Conservation (phyloP, 2,113 vertebrate species). For the Tenebrosternarchus preto region DNA sequence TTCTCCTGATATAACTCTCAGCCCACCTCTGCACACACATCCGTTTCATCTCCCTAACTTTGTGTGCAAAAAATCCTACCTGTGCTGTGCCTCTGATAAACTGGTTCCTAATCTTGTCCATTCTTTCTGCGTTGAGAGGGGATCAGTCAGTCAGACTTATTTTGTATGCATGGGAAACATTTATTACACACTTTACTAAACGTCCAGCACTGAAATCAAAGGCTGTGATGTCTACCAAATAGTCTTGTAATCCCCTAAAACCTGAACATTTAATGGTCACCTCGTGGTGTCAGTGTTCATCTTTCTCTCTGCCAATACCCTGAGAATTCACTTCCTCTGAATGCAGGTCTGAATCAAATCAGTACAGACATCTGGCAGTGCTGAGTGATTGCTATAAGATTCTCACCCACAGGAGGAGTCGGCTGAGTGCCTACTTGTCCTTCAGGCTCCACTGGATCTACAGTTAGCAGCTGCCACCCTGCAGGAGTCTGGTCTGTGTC, state of each 20-base stretch:
- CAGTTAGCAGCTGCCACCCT: neutral
- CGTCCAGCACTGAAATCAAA: no score
- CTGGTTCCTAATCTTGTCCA: no score
- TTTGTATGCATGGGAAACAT: slow-evolving; percentile 54
- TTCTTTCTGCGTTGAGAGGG: slow-evolving; percentile 22
- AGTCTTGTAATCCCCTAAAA: no score
- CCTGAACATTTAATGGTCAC: neutral
- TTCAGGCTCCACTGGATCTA: no score
- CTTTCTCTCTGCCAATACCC: neutral
- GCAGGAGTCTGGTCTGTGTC: neutral
- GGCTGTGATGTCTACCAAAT: no score
- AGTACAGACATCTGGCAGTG: neutral
- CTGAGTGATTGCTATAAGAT: neutral
- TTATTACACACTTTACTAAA: no score
- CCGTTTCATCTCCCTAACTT: no score
- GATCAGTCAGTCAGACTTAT: slow-evolving; percentile 60
- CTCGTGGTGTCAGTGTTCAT: neutral
- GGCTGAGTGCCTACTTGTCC: neutral
- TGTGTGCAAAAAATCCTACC: no score
- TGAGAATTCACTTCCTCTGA: neutral
- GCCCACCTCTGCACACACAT: no score
- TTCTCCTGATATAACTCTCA: no score
- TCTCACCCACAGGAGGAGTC: slow-evolving; percentile 56
- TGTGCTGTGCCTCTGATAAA: no score
- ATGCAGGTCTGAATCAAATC: neutral